phyloP scores from a whole-genome alignment of 2,113 vertebrate genomes.

The cattle (Bos taurus) region DNA sequence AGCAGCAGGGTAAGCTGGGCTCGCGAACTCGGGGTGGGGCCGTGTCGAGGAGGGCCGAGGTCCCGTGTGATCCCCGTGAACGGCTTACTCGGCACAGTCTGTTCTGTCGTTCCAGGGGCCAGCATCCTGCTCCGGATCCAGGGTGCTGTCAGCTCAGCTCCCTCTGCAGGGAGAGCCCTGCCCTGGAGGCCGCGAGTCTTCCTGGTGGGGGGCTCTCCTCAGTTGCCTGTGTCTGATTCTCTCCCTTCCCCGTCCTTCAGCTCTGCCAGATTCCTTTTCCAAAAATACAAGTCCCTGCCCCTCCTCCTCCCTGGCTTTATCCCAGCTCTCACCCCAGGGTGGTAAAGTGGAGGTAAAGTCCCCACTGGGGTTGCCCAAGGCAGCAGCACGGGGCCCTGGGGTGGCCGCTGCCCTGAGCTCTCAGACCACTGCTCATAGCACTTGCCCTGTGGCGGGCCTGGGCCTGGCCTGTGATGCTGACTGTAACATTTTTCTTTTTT shows the following conservation, averaged over 20 bases:
- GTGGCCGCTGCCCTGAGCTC: fast-evolving
- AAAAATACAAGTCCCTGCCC: not conserved
- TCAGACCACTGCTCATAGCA: too few species aligned
- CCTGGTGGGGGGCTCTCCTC: not conserved
- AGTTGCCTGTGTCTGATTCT: fast-evolving
- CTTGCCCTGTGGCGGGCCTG: not conserved
- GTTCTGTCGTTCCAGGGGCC: not conserved
- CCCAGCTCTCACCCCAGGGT: not conserved
- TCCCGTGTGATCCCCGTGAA: not conserved
- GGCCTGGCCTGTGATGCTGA: not conserved
- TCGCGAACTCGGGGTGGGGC: fast-evolving
- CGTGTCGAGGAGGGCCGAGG: fast-evolving
- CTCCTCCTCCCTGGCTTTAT: not conserved
- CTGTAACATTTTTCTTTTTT: not conserved
- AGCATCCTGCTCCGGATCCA: not conserved
- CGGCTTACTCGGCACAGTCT: not conserved
- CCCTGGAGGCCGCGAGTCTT: not conserved
- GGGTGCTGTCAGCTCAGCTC: not conserved
- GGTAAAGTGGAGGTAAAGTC: not conserved
- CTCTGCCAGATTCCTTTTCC: not conserved
- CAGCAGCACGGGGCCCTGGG: fast-evolving
- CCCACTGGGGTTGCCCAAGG: not conserved
- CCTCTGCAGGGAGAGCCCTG: not conserved
- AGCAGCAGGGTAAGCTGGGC: not conserved
- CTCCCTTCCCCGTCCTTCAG: not conserved